A percentile compares a stretch with the other conserved stretches of the same genome.
phyloP scores from a whole-genome alignment of 2,113 vertebrate species.

The Gobio gobio region DNA sequence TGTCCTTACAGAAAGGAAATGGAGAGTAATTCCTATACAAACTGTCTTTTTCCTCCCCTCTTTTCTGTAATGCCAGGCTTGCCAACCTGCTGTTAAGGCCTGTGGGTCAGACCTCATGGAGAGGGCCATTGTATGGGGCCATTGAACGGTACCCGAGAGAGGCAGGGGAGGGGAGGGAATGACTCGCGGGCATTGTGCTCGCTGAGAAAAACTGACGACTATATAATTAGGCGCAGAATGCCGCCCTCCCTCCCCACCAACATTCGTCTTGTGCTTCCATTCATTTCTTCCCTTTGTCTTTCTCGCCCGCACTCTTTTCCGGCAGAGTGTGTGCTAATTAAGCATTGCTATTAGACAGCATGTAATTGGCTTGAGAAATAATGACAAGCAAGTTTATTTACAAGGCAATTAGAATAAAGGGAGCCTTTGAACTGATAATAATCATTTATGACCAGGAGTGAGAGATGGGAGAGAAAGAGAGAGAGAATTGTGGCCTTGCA shows the following conservation, averaged over 20 bases:
- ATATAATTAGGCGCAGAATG: slow-evolving; percentile 59
- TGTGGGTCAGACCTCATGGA: slow-evolving; percentile 46
- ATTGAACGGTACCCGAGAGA: slow-evolving; percentile 39
- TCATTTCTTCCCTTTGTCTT: slow-evolving; percentile 52
- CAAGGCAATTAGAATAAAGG: slow-evolving; percentile 84
- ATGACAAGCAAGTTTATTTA: slow-evolving; percentile 87
- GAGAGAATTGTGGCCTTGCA: background rate
- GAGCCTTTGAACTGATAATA: slow-evolving; percentile 79
- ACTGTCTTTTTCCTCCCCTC: background rate
- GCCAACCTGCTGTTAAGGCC: slow-evolving; percentile 54
- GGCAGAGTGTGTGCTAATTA: slow-evolving; percentile 82
- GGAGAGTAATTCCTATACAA: slow-evolving; percentile 32
- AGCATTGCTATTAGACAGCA: slow-evolving; percentile 82
- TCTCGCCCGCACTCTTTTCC: slow-evolving; percentile 56
- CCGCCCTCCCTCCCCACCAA: slow-evolving; percentile 47
- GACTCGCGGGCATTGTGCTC: slow-evolving; percentile 57
- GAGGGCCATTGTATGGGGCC: slow-evolving; percentile 53
- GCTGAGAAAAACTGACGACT: slow-evolving; percentile 54
- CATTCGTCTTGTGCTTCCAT: slow-evolving; percentile 55
- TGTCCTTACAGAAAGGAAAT: slow-evolving; percentile 18
- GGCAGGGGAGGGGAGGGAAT: slow-evolving; percentile 34
- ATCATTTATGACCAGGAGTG: slow-evolving; percentile 72
- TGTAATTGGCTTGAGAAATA: slow-evolving; percentile 86
- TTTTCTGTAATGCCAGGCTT: slow-evolving; percentile 46
- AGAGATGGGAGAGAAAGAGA: slow-evolving; percentile 18